Percentiles rank a stretch among this genome's conserved stretches.
These are phyloP conservation scores for Adelphocoris suturalis DNA, from an alignment of 2,888 invertebrate species.

Conservation along the genomic window DNA sequence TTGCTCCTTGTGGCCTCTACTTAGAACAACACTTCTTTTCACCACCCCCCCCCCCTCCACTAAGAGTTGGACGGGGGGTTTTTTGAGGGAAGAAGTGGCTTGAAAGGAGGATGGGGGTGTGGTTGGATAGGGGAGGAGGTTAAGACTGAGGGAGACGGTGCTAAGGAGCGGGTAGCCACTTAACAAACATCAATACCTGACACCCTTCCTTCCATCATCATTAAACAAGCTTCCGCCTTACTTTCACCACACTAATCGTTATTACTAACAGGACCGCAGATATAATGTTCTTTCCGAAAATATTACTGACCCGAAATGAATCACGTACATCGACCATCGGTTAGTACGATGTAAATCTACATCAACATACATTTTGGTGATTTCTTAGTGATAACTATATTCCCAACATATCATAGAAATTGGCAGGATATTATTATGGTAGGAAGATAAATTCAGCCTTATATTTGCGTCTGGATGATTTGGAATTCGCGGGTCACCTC, in stretches of 20 bases:
- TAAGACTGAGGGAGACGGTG: constrained; percentile 45
- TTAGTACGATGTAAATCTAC: too few species aligned
- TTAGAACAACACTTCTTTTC: constrained; percentile 68
- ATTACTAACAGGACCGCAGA: background rate
- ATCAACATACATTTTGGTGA: too few species aligned
- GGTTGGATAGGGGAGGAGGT: background rate
- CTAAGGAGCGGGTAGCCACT: constrained; percentile 52
- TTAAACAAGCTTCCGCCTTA: constrained; percentile 1
- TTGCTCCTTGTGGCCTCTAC: constrained; percentile 43
- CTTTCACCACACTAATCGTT: background rate
- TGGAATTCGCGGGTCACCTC: too few species aligned
- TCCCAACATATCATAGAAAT: too few species aligned
- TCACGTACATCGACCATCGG: too few species aligned
- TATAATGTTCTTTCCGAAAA: background rate
- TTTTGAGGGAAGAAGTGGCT: background rate
- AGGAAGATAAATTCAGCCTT: too few species aligned
- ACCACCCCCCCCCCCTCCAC: background rate
- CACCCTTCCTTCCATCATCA: constrained; percentile 49
- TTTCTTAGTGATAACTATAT: too few species aligned
- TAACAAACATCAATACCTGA: constrained; percentile 69
- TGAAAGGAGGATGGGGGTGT: background rate
- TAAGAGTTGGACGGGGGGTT: background rate
- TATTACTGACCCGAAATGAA: too few species aligned
- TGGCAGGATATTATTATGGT: too few species aligned
- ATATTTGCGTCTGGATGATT: too few species aligned